phyloP scores from a whole-genome alignment of 2,113 vertebrate species.

The Notiomystis cincta region DNA sequence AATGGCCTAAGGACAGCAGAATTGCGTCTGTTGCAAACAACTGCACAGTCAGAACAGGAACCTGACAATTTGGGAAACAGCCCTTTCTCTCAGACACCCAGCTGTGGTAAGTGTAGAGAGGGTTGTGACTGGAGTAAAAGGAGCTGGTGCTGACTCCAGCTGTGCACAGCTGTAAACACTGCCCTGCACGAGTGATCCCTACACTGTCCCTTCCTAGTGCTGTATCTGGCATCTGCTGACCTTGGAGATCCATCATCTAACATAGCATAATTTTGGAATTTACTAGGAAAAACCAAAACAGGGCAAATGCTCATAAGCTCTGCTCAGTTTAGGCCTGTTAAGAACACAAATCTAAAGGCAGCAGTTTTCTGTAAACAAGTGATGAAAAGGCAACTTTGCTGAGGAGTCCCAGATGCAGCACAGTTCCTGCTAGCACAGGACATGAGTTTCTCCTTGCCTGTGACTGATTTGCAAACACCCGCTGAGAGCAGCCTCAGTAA shows the following conservation, averaged over 20 bases:
- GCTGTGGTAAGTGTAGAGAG: not conserved
- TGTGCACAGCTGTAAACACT: not conserved
- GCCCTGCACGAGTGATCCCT: rapidly evolving
- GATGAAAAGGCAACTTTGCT: not conserved
- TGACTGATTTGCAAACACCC: not conserved
- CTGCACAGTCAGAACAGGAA: not conserved
- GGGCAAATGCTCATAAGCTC: not conserved
- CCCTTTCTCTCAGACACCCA: no score
- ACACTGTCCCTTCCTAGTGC: rapidly evolving
- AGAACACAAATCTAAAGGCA: not conserved
- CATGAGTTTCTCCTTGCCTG: not conserved
- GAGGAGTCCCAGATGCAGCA: not conserved
- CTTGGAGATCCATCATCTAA: not conserved
- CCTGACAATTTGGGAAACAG: rapidly evolving
- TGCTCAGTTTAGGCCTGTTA: not conserved
- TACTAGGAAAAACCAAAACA: not conserved
- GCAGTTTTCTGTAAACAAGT: not conserved
- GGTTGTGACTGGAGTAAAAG: not conserved
- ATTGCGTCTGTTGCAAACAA: not conserved
- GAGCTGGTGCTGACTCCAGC: not conserved
- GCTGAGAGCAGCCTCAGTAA: not conserved
- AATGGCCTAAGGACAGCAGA: not conserved
- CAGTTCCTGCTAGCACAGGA: not conserved
- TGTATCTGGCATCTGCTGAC: not conserved
- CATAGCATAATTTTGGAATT: not conserved